phyloP scores from a whole-genome alignment of 1,140 invertebrate genomes.

The Papilio polyxenes region DNA sequence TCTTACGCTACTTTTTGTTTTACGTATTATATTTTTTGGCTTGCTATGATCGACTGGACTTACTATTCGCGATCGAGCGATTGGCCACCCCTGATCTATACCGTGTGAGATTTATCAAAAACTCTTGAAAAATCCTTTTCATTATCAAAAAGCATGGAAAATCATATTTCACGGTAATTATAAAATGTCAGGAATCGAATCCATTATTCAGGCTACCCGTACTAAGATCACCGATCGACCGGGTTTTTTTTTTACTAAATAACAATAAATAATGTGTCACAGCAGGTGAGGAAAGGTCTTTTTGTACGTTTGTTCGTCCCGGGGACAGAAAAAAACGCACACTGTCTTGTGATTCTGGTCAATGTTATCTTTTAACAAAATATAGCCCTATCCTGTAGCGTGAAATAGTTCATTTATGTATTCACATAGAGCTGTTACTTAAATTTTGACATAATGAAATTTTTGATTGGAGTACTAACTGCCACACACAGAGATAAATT shows the following conservation, averaged over 20 bases:
- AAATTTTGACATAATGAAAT: no score
- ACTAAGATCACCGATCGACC: constrained; percentile 43
- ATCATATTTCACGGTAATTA: constrained; percentile 77
- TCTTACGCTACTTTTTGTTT: no score
- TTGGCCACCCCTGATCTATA: no score
- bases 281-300: constrained; percentile 72
- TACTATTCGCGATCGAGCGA: no score
- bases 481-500: no score
- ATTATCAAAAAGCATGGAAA: constrained; percentile 45
- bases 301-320: constrained; percentile 51
- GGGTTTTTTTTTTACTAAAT: constrained; percentile 51
- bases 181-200: constrained; percentile 73
- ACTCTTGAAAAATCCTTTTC: constrained; percentile 45
- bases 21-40: no score
- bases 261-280: constrained; percentile 73
- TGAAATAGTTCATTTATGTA: constrained; percentile 68
- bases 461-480: no score
- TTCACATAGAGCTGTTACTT: constrained; percentile 50
- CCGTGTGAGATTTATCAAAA: constrained; percentile 25
- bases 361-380: constrained; percentile 74
- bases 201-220: constrained; percentile 58
- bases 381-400: constrained; percentile 65
- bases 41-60: no score
- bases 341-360: constrained; percentile 74
- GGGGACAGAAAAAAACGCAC: constrained; percentile 56